A percentile compares a stretch with the other conserved stretches of the same genome.
Conservation (phyloP, 2,888 invertebrate genomes). For the Sthenelais limicola region DNA sequence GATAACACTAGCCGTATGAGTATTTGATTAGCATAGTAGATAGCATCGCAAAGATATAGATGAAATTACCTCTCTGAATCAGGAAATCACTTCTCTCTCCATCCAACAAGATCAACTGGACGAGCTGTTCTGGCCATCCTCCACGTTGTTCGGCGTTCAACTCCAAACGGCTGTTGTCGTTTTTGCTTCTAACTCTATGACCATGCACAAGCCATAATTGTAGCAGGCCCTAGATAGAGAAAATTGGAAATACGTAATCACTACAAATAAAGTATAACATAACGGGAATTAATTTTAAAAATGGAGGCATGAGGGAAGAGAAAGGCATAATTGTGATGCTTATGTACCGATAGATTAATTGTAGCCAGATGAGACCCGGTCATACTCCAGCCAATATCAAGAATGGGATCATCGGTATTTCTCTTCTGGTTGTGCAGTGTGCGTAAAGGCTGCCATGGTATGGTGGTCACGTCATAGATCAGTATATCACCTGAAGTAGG, state of each 20-base stretch:
- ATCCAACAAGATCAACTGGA: conserved; percentile 24
- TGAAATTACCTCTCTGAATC: neutral
- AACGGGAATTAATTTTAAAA: too few species aligned
- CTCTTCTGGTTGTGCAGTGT: conserved; percentile 21
- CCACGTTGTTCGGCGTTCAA: neutral
- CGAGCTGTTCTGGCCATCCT: conserved; percentile 18
- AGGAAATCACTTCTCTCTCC: neutral
- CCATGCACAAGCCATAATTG: conserved; percentile 21
- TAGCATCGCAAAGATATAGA: neutral
- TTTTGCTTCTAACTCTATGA: conserved; percentile 4
- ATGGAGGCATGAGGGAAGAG: too few species aligned
- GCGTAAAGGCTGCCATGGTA: conserved; percentile 21
- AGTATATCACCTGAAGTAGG: conserved; percentile 24
- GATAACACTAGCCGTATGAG: too few species aligned
- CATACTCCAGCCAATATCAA: conserved; percentile 6
- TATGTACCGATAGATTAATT: conserved; percentile 25
- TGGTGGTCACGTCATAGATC: conserved; percentile 11
- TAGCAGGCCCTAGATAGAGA: conserved; percentile 11
- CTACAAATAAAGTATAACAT: too few species aligned
- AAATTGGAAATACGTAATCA: neutral
- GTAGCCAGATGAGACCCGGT: conserved; percentile 5
- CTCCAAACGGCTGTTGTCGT: conserved; percentile 10
- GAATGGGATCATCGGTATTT: conserved; percentile 11
- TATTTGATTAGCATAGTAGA: neutral
- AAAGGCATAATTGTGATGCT: too few species aligned